Base-by-base conservation (phyloP, 2,888 invertebrate species). In the Pterobdella sp. region DNA sequence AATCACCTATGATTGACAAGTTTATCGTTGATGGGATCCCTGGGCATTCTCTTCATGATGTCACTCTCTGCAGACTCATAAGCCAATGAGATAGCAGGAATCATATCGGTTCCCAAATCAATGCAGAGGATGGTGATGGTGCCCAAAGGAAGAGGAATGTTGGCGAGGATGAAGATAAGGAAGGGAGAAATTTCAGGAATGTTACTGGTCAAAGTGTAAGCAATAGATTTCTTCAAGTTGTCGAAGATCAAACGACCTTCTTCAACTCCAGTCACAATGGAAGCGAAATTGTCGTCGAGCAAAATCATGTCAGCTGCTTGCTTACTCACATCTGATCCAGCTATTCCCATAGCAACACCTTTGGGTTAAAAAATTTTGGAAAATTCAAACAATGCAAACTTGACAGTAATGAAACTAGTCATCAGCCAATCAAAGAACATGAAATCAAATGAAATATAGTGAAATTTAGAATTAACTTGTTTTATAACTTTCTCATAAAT, bases 61-160 rank as follows among this genome's bases (percentile, higher is more conserved):
- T 93, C 92, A 79, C 91, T 89, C 86, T 93, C 92, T 76, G 71
- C 71, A 29, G 49, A 56, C 36, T 71, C 71, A 26, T 71, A 71
- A 1, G 71, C 71, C n/a, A 71, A 92, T 91, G 92, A 92, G 85
- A 93, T 93, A 81, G 92, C 92, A 83, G 92, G 92, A 82, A 89
- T 87, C 93, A 94, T 93, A 89, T 95, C 94, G 83, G 94, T 95
- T 89, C 94, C 95, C 85, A 95, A 88, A 89, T 95, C 95, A 87
- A 95, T 95, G 88, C 94, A 94, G 79, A 95, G 89, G 87, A 95
- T 95, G 78, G 94, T 94, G 79, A 95, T 94, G 75, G 94, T 94
- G 82, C 94, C 94, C 79, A 95, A 88, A 71, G 94, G 94, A 80
- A 95, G 87, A 74, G 94, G 94, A 83, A 94, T 90, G 76, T 94